Evolutionary conservation across 2,113 vertebrate species (phyloP).

Genomic region (Alethe diademata): DNA sequence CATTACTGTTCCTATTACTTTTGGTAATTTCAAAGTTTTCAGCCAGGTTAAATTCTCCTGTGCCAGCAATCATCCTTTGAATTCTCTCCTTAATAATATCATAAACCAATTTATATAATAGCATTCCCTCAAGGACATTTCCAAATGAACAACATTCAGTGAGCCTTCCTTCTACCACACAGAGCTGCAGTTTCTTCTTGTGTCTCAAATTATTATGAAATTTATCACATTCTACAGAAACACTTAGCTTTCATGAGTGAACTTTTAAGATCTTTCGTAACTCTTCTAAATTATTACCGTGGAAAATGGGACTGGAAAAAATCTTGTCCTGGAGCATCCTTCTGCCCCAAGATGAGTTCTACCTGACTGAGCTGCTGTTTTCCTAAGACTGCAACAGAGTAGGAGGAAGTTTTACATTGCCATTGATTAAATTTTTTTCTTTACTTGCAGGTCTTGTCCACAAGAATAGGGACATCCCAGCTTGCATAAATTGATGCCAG

Average conservation of each 20-base stretch:
- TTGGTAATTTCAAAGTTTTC: constrained; percentile 23
- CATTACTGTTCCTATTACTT: constrained; percentile 27
- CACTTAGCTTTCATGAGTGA: background rate
- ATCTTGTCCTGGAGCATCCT: background rate
- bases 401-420: background rate
- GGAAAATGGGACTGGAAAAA: background rate
- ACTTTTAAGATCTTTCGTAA: constrained; percentile 5
- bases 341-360: background rate
- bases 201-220: background rate
- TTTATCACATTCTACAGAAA: constrained; percentile 27
- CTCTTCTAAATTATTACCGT: background rate
- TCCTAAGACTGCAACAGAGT: background rate
- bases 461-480: background rate
- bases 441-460: background rate
- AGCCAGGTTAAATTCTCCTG: constrained; percentile 33
- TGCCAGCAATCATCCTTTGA: constrained; percentile 35
- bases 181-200: background rate
- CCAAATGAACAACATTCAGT: constrained; percentile 23
- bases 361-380: background rate
- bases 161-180: background rate
- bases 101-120: constrained; percentile 37
- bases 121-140: constrained; percentile 28
- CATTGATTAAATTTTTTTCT: background rate
- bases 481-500: background rate
- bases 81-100: constrained; percentile 33